Conservation (phyloP, 1,140 invertebrate species). For the Drosophila virilis region DNA sequence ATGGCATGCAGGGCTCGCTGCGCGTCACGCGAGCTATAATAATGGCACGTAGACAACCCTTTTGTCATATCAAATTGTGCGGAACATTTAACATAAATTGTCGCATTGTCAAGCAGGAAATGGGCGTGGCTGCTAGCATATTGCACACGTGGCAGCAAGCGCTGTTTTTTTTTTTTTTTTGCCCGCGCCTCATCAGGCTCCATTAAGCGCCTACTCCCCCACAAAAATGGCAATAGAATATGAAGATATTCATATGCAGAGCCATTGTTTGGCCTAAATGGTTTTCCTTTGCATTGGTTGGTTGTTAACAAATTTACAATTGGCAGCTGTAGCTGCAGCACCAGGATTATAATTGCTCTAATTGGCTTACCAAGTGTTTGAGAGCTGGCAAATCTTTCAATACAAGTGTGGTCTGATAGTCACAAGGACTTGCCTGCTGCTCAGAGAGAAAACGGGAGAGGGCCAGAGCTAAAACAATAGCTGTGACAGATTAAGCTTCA, state of each 20-base stretch:
- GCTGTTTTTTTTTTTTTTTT: too few relatives aligned
- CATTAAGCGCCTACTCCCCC: slow-evolving; percentile 1
- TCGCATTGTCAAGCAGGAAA: slow-evolving; percentile 54
- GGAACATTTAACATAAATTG: slow-evolving; percentile 81
- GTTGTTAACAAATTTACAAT: slow-evolving; percentile 1
- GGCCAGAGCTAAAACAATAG: background rate
- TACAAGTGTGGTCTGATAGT: background rate
- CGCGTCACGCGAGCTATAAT: slow-evolving; percentile 59
- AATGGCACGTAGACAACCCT: slow-evolving; percentile 81
- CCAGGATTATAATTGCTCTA: slow-evolving; percentile 47
- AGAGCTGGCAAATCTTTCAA: slow-evolving; percentile 31
- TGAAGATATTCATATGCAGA: slow-evolving; percentile 1
- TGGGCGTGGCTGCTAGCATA: slow-evolving; percentile 5
- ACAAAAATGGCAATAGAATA: slow-evolving; percentile 21
- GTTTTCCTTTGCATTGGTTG: slow-evolving; percentile 9
- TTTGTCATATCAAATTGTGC: slow-evolving; percentile 81
- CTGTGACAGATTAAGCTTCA: background rate
- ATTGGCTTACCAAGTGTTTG: slow-evolving; percentile 61
- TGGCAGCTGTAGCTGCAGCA: slow-evolving; percentile 2
- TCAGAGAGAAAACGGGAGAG: background rate
- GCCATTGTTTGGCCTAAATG: slow-evolving; percentile 38
- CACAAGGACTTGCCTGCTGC: background rate
- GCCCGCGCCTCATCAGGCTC: slow-evolving; percentile 13
- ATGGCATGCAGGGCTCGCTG: slow-evolving; percentile 49
- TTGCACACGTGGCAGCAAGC: slow-evolving; percentile 53